These are phyloP conservation scores for Leptinotarsa juncta DNA, from an alignment of 2,888 invertebrate species.

Conservation along the genomic window DNA sequence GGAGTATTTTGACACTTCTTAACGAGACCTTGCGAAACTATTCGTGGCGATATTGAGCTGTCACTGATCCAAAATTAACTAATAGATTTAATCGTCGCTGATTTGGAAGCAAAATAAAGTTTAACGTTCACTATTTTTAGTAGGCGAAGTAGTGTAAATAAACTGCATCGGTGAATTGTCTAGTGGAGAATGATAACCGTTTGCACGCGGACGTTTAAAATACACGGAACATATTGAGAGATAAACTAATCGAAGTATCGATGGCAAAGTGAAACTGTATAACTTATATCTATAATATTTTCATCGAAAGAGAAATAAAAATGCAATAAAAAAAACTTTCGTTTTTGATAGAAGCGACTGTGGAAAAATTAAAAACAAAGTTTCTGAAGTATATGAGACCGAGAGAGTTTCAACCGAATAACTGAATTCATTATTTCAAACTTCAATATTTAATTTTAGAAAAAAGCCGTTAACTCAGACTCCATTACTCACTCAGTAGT, in stretches of 20 bases:
- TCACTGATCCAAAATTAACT: constrained; percentile 59
- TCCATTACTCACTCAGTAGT: no score
- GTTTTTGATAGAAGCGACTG: no score
- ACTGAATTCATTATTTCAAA: no score
- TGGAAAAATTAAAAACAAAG: no score
- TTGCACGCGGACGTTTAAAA: constrained; percentile 5
- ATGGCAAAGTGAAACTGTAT: no score
- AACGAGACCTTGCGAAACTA: constrained; percentile 31
- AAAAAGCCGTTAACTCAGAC: no score
- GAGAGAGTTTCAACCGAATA: no score
- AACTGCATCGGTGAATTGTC: constrained; percentile 25
- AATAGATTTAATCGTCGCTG: constrained; percentile 52
- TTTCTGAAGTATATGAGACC: no score
- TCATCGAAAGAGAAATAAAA: neutral
- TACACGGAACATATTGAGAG: neutral
- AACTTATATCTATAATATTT: neutral
- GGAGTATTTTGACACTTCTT: neutral
- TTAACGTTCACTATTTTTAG: constrained; percentile 51
- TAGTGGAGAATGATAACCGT: neutral
- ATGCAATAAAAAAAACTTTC: no score
- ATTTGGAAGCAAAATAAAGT: constrained; percentile 52
- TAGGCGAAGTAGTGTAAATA: constrained; percentile 40
- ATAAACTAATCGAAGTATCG: neutral
- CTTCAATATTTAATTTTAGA: no score
- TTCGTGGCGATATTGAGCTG: constrained; percentile 38